A percentile compares a stretch with the other conserved stretches of the same genome.
Evolutionary conservation across 2,797 vertebrate genomes (phyloP).

Genomic region (Oreochromis mossambicus): DNA sequence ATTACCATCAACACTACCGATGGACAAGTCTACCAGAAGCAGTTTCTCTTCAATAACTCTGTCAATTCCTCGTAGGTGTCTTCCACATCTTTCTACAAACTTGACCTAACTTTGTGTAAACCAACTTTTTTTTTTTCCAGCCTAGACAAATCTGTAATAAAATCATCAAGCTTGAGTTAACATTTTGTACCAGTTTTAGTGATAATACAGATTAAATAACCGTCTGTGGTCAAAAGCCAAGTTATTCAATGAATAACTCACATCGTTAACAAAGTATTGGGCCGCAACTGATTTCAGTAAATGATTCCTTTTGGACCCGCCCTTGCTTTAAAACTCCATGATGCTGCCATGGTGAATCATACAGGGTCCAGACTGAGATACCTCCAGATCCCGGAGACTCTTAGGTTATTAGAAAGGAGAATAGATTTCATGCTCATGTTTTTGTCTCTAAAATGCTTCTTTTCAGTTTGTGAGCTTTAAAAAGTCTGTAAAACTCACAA

Average conservation of each 20-base stretch:
- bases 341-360: not conserved
- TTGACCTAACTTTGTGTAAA: not conserved
- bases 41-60: conserved; percentile 65
- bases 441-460: not conserved
- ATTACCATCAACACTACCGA: conserved; percentile 72
- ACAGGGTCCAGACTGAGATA: not conserved
- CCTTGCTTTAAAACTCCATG: not conserved
- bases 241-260: not conserved
- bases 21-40: conserved; percentile 68
- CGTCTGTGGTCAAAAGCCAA: not conserved
- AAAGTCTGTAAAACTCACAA: not conserved
- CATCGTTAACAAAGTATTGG: not conserved
- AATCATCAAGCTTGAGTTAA: not conserved
- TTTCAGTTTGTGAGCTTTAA: not conserved
- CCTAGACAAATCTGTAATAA: not conserved
- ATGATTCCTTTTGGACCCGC: not conserved
- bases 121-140: not conserved
- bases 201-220: not conserved
- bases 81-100: not conserved
- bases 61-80: conserved; percentile 38
- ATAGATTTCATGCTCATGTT: not conserved
- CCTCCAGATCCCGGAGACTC: not conserved
- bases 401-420: not conserved
- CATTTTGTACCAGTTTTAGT: not conserved
- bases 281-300: not conserved